Conservation (phyloP, 2,113 vertebrate species). For the Syrrhaptes paradoxus region DNA sequence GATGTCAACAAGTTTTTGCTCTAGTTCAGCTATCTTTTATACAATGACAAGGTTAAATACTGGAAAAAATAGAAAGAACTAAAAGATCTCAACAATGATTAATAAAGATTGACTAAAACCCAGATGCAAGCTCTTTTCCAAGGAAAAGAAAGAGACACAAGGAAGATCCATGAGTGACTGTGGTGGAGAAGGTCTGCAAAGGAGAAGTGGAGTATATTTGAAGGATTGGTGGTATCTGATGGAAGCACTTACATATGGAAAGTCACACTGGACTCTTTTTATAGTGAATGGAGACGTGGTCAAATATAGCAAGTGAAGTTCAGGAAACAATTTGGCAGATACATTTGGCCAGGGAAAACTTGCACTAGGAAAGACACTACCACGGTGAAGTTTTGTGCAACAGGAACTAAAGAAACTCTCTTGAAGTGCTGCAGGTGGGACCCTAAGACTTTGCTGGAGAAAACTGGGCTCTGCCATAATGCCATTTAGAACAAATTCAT, state of each 20-base stretch:
- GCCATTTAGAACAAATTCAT: neutral
- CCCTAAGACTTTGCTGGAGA: neutral
- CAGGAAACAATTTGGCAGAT: fast-evolving
- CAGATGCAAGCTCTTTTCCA: neutral
- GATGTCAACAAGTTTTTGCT: neutral
- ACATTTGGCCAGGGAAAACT: neutral
- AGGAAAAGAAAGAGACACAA: neutral
- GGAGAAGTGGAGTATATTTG: neutral
- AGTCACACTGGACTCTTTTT: neutral
- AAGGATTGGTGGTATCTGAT: neutral
- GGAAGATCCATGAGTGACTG: neutral
- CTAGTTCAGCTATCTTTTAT: neutral
- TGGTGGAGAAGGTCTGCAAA: neutral
- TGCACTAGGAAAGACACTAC: neutral
- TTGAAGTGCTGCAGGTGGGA: neutral
- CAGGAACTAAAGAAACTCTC: neutral
- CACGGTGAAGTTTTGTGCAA: neutral
- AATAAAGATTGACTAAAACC: neutral
- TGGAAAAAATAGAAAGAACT: neutral
- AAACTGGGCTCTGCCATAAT: neutral
- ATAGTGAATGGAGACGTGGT: neutral
- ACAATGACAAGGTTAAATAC: neutral
- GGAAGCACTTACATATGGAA: neutral
- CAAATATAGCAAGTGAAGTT: neutral
- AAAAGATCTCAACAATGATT: neutral